Conservation (phyloP, 2,797 vertebrate species). For the Vipera latastei region DNA sequence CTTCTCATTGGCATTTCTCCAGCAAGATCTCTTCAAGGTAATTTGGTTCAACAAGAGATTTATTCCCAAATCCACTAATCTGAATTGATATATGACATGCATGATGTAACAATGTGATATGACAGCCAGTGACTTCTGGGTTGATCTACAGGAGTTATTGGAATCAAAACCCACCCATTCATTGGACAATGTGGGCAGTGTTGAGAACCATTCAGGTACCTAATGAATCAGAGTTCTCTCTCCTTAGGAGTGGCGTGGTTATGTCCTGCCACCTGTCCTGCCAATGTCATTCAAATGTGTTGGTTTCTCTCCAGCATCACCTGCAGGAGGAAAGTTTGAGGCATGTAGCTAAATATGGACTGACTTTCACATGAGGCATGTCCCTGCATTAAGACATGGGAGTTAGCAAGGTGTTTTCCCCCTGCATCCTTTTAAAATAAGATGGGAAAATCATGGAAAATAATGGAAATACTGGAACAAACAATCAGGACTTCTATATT, state of each 20-base stretch:
- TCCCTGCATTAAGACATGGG: background rate
- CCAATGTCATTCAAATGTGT: background rate
- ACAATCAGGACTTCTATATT: background rate
- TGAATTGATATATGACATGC: background rate
- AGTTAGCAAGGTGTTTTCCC: background rate
- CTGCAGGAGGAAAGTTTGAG: background rate
- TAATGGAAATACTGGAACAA: background rate
- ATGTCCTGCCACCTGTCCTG: background rate
- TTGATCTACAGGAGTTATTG: background rate
- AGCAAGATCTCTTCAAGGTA: slow-evolving; percentile 30
- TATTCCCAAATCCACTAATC: background rate
- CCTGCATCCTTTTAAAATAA: background rate
- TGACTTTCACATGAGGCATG: background rate
- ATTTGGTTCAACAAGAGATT: background rate
- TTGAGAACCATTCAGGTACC: background rate
- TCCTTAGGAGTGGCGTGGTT: background rate
- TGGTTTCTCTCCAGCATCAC: background rate
- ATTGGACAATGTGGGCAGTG: background rate
- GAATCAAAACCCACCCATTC: background rate
- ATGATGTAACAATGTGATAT: background rate
- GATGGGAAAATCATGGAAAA: background rate
- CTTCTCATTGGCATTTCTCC: slow-evolving; percentile 23
- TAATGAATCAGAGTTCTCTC: background rate
- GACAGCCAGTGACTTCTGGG: background rate
- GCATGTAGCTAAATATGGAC: background rate